Conservation (phyloP, 2,888 invertebrate genomes). For the Xestia sexstrigata region DNA sequence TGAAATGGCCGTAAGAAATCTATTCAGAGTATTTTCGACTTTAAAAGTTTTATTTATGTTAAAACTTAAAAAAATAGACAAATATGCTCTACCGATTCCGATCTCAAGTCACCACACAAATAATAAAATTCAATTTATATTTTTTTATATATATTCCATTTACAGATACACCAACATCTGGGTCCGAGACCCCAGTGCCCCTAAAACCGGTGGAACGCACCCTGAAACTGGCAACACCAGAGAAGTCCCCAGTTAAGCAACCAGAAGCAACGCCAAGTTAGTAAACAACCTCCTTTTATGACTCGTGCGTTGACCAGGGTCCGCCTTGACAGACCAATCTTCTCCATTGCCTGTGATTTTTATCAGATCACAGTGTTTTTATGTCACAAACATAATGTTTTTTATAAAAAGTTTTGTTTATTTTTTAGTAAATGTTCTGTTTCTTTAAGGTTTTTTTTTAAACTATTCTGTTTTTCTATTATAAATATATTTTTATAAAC, state of each 20-base stretch:
- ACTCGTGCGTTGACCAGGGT: constrained; percentile 9
- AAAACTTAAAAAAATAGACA: not conserved
- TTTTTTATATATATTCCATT: not conserved
- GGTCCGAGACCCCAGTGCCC: constrained; percentile 80
- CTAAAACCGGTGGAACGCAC: constrained; percentile 79
- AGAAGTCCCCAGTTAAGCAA: constrained; percentile 82
- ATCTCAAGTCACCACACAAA: not conserved
- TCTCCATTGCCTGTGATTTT: constrained; percentile 45
- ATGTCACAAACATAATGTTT: not conserved
- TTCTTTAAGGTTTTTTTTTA: no score
- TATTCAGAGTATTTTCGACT: no score
- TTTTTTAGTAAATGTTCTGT: not conserved
- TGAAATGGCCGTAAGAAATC: no score
- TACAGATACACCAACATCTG: constrained; percentile 84
- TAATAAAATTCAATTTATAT: not conserved
- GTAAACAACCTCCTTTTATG: constrained; percentile 34
- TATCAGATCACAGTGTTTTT: constrained; percentile 3
- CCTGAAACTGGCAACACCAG: constrained; percentile 83
- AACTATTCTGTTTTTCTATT: not conserved
- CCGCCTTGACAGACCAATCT: constrained; percentile 45
- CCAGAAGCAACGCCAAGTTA: constrained; percentile 74
- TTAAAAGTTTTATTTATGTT: no score
- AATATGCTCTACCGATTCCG: not conserved
- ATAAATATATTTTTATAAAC: not conserved
- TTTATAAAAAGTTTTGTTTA: not conserved